Conservation (phyloP, 2,888 invertebrate species). For the Physocephala rufipes region DNA sequence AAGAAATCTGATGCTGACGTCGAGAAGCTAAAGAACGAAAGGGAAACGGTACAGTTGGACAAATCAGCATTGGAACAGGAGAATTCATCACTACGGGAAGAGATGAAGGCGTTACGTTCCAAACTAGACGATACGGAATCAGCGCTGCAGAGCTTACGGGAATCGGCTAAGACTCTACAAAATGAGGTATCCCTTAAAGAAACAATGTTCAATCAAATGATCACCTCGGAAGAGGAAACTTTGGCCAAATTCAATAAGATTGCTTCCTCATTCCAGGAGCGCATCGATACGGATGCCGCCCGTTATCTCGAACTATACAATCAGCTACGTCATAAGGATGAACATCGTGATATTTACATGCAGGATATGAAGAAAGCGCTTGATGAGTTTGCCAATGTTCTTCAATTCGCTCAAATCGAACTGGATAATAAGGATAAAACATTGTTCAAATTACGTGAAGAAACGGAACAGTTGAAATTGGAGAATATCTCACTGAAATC, state of each 20-base stretch:
- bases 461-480: slow-evolving; percentile 63
- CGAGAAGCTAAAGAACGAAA: slow-evolving; percentile 63
- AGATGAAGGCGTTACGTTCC: slow-evolving; percentile 53
- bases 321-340: slow-evolving; percentile 64
- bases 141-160: slow-evolving; percentile 53
- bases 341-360: slow-evolving; percentile 64
- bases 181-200: slow-evolving; percentile 65
- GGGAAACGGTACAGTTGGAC: slow-evolving; percentile 59
- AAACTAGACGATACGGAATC: slow-evolving; percentile 58
- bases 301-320: slow-evolving; percentile 64
- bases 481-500: slow-evolving; percentile 64
- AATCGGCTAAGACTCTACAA: slow-evolving; percentile 61
- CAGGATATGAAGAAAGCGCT: slow-evolving; percentile 65
- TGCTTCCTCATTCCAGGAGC: slow-evolving; percentile 66
- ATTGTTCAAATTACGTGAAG: slow-evolving; percentile 59
- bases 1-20: slow-evolving; percentile 66
- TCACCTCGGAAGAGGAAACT: slow-evolving; percentile 64
- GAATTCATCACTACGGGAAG: slow-evolving; percentile 56
- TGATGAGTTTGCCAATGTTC: slow-evolving; percentile 65
- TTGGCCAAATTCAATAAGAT: slow-evolving; percentile 66
- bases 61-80: slow-evolving; percentile 60
- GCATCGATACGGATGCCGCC: slow-evolving; percentile 62
- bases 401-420: slow-evolving; percentile 64
- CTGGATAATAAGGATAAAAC: slow-evolving; percentile 64
- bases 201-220: slow-evolving; percentile 61